Evolutionary conservation across 2,797 vertebrate species (phyloP), one percentile per base, ranked within the genome.

Genomic region (Enteromius viviparus): DNA sequence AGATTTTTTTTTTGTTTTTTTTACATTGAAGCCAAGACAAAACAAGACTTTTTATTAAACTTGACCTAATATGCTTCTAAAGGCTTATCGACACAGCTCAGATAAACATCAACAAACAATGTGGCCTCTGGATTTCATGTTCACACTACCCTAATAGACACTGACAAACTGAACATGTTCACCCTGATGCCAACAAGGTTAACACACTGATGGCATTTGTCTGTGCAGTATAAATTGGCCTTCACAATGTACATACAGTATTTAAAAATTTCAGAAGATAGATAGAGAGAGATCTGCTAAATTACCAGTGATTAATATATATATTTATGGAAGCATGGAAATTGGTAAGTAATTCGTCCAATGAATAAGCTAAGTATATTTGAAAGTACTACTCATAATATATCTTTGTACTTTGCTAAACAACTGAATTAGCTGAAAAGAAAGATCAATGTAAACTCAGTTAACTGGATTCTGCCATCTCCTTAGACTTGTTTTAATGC

Each of bases 401-500:
- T 53, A 40, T 76, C 32, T 58, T 9, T 29, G 29, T 53, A 1
- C 47, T 29, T 49, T 71, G 69, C 42, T 19, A 49, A 32, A 72
- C 70, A 72, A 34, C 10, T 40, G 21, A 76, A 40, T 40, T 58
- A 58, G 12, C 51, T 75, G 21, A 37, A 75, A 75, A 40, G 5
- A 8, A 76, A 76, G 21, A 40, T n/a, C 72, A 37, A 55, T 75
- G 51, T 37, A 53, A 75, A 37, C 49, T n/a, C 71, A 9, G 6
- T 40, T 66, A 66, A 37, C 7, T 23, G 32, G 12, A 75, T 55
- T 58, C 12, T 76, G 51, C 51, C 12, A 14, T 58, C 21, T 76
- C 34, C 51, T 58, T 76, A 40, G 12, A 75, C 55, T 75, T 58
- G 11, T 58, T 55, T 40, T 15, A 58, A 75, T 75, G 34, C 37